phyloP scores from a whole-genome alignment of 1,140 invertebrate species.

The Ostrea denselamellosa region DNA sequence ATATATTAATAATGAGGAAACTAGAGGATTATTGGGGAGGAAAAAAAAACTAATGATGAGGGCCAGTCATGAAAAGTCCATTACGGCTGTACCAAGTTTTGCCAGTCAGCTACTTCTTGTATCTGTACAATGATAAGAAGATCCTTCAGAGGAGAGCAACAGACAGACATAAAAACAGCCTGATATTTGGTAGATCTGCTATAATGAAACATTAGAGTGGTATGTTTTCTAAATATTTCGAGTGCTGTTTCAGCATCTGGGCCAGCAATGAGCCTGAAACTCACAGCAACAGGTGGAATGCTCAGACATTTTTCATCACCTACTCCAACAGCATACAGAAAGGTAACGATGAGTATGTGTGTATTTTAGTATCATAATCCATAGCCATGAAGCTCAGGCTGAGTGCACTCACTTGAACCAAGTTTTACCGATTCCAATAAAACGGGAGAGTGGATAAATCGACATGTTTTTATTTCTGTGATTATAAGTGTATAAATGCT shows the following conservation, averaged over 20 bases:
- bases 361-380: not conserved
- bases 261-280: not conserved
- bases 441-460: not conserved
- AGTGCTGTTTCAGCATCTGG: slow-evolving; percentile 34
- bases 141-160: not conserved
- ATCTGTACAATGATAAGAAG: slow-evolving; percentile 24
- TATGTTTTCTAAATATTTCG: slow-evolving; percentile 37
- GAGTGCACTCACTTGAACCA: not conserved
- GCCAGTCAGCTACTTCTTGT: not conserved
- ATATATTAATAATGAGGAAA: slow-evolving; percentile 23
- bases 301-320: slow-evolving; percentile 32
- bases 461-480: slow-evolving; percentile 30
- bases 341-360: not conserved
- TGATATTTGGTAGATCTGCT: slow-evolving; percentile 2
- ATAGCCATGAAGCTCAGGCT: not conserved
- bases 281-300: not conserved
- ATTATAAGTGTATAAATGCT: slow-evolving; percentile 3
- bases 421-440: not conserved
- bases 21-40: not conserved
- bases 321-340: not conserved
- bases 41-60: not conserved
- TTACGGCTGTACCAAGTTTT: not conserved
- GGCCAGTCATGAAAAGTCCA: not conserved
- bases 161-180: not conserved
- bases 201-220: slow-evolving; percentile 29